Evolutionary conservation across 2,797 vertebrate species (phyloP).

Genomic region (Tangara arthus): DNA sequence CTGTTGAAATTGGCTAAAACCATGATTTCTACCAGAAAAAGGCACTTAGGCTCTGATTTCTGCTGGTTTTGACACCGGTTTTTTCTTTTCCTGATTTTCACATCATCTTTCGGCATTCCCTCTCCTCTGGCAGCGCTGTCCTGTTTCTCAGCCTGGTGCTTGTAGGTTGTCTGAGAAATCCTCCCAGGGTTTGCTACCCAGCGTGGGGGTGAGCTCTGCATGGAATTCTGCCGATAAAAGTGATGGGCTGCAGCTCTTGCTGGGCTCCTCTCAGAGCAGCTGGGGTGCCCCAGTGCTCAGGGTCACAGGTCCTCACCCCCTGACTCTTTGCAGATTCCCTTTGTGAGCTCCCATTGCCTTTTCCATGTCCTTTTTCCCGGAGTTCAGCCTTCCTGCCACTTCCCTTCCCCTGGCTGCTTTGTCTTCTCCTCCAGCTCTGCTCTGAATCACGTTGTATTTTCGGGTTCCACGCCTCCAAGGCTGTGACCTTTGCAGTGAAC

Average conservation of each 20-base stretch:
- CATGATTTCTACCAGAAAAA: neutral
- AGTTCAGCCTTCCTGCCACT: neutral
- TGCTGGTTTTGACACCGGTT: neutral
- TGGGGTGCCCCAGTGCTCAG: neutral
- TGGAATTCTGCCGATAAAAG: neutral
- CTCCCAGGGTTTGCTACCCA: neutral
- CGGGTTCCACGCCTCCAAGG: neutral
- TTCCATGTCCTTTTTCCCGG: neutral
- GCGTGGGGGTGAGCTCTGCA: neutral
- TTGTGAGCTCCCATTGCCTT: neutral
- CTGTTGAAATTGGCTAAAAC: conserved; percentile 10
- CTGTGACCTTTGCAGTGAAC: neutral
- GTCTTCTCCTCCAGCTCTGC: neutral
- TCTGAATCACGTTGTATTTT: neutral
- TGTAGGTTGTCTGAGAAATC: neutral
- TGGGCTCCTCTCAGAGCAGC: neutral
- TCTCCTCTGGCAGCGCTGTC: neutral
- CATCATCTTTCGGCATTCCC: neutral
- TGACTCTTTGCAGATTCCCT: neutral
- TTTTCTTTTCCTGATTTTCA: neutral
- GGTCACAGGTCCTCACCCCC: neutral
- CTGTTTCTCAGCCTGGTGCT: neutral
- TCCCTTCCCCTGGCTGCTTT: neutral
- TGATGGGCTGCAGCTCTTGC: neutral
- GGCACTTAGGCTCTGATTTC: neutral